A percentile compares a stretch with the other conserved stretches of the same genome.
phyloP scores from a whole-genome alignment of 2,888 invertebrate species.

The Xanthia togata region DNA sequence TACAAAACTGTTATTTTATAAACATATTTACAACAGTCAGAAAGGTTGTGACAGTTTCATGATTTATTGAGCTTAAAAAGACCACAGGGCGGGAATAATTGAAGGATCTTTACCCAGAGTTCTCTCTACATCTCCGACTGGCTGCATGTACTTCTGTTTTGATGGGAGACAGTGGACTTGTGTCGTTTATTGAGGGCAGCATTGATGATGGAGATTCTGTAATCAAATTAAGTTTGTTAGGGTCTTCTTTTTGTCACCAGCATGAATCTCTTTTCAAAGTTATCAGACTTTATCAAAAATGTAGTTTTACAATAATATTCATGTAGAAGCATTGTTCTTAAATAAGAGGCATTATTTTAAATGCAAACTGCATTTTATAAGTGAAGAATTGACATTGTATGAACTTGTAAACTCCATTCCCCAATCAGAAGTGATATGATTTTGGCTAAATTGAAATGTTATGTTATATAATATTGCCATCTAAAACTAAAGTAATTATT shows the following conservation, averaged over 20 bases:
- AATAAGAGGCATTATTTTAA: not conserved
- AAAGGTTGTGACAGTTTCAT: no score
- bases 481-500: not conserved
- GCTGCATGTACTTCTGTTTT: slow-evolving; percentile 89
- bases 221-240: slow-evolving; percentile 60
- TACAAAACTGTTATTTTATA: no score
- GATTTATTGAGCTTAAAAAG: no score
- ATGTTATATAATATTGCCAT: not conserved
- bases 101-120: slow-evolving; percentile 83
- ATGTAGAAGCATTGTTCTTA: not conserved
- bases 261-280: no score
- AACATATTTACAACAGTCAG: no score
- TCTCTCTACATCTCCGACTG: slow-evolving; percentile 87
- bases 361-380: not conserved
- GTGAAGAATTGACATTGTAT: not conserved
- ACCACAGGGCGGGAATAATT: no score
- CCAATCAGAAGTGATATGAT: not conserved
- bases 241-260: no score
- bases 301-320: no score
- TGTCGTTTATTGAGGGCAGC: slow-evolving; percentile 90
- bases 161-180: slow-evolving; percentile 90
- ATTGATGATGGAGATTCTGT: slow-evolving; percentile 92
- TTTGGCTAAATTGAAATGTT: not conserved
- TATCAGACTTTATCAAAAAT: no score
- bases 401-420: not conserved